These are phyloP conservation scores for Arctopsyche grandis DNA, from an alignment of 1,140 invertebrate genomes.

Conservation along the genomic window DNA sequence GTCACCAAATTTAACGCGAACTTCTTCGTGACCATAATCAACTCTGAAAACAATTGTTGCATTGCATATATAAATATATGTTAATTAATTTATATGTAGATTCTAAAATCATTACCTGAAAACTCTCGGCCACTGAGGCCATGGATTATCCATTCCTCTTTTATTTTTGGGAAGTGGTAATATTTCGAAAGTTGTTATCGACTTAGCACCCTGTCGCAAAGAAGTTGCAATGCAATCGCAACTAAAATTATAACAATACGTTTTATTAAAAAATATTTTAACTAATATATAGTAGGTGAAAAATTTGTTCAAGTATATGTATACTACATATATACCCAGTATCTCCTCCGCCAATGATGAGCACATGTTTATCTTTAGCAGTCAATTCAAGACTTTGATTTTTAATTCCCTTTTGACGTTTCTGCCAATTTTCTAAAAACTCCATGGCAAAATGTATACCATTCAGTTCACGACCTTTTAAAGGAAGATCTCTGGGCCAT, in stretches of 20 bases:
- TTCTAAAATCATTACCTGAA: slow-evolving; percentile 71
- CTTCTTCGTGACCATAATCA: slow-evolving; percentile 99
- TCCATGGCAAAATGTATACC: slow-evolving; percentile 98
- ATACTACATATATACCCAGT: slow-evolving; percentile 75
- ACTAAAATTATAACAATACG: slow-evolving; percentile 53
- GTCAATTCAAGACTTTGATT: slow-evolving; percentile 69
- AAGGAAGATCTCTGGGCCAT: slow-evolving; percentile 92
- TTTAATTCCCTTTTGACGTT: slow-evolving; percentile 84
- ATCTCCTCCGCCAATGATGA: slow-evolving; percentile 98
- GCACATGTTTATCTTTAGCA: slow-evolving; percentile 94
- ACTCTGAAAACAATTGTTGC: slow-evolving; percentile 67
- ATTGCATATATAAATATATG: neutral
- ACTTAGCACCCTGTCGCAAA: slow-evolving; percentile 95
- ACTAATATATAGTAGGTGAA: slow-evolving; percentile 14
- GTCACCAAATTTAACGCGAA: slow-evolving; percentile 87
- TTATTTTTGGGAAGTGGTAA: slow-evolving; percentile 87
- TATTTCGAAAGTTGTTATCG: slow-evolving; percentile 97
- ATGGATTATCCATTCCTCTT: slow-evolving; percentile 90
- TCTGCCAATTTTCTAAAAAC: slow-evolving; percentile 97
- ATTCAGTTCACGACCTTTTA: slow-evolving; percentile 82
- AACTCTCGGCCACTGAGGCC: slow-evolving; percentile 97
- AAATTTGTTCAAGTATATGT: neutral
- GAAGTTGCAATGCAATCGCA: slow-evolving; percentile 99
- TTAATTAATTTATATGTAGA: slow-evolving; percentile 3
- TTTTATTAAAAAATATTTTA: slow-evolving; percentile 3